These are phyloP conservation scores for Monochamus alternatus DNA, from an alignment of 2,888 invertebrate species.

Conservation along the genomic window DNA sequence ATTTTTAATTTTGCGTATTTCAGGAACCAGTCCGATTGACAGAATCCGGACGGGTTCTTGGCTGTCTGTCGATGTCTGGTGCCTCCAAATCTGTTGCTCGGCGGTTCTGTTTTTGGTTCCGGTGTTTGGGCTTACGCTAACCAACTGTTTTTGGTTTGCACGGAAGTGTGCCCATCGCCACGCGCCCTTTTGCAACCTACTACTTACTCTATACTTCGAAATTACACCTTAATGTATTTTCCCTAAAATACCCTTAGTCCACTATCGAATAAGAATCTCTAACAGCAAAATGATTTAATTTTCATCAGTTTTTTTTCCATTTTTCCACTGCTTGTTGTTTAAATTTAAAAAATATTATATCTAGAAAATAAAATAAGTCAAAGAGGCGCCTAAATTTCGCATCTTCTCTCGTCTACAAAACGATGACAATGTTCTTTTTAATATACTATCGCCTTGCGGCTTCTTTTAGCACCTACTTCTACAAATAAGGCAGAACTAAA, in stretches of 20 bases:
- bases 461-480: slow-evolving; percentile 3
- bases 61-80: slow-evolving; percentile 42
- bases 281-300: neutral
- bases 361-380: neutral
- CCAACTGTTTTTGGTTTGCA: slow-evolving; percentile 68
- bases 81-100: slow-evolving; percentile 45
- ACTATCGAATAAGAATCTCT: neutral
- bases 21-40: slow-evolving; percentile 9
- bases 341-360: too few relatives aligned
- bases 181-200: slow-evolving; percentile 57
- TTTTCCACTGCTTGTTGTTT: too few relatives aligned
- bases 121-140: slow-evolving; percentile 63
- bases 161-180: slow-evolving; percentile 68
- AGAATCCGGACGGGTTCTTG: slow-evolving; percentile 14
- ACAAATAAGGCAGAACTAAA: slow-evolving; percentile 39
- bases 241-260: neutral
- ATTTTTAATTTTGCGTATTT: neutral
- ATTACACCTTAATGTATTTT: slow-evolving; percentile 4
- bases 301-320: neutral
- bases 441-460: slow-evolving; percentile 20
- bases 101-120: slow-evolving; percentile 64
- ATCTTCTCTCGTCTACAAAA: slow-evolving; percentile 14
- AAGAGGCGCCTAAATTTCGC: slow-evolving; percentile 8
- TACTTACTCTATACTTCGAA: slow-evolving; percentile 43
- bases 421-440: slow-evolving; percentile 30